These are phyloP conservation scores for Lepidurus apus DNA, from an alignment of 1,140 invertebrate species.

Conservation along the genomic window DNA sequence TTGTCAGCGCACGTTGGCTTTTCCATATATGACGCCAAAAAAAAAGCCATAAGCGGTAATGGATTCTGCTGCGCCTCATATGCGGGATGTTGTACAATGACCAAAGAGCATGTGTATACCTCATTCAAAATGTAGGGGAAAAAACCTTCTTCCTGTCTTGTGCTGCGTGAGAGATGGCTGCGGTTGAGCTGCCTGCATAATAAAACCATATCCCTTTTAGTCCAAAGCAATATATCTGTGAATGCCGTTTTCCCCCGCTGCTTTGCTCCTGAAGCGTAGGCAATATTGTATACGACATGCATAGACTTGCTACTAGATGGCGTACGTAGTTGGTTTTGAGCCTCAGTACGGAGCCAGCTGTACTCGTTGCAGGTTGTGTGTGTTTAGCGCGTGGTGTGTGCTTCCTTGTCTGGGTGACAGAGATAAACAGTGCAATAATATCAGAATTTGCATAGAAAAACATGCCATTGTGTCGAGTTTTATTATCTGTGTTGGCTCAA, in stretches of 20 bases:
- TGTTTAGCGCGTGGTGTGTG: too few relatives aligned
- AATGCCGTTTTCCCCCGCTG: not conserved
- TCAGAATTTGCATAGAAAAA: too few relatives aligned
- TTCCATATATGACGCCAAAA: constrained; percentile 3
- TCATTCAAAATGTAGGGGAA: not conserved
- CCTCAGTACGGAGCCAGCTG: too few relatives aligned
- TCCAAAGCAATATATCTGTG: not conserved
- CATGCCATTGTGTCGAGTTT: too few relatives aligned
- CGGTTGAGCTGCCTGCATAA: not conserved
- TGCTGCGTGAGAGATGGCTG: not conserved
- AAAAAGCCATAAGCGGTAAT: constrained; percentile 14
- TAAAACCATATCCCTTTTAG: not conserved
- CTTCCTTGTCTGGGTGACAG: too few relatives aligned
- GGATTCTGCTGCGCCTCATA: not conserved
- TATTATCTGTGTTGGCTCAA: too few relatives aligned
- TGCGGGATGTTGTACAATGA: not conserved
- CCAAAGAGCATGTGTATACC: not conserved
- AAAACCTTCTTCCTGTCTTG: not conserved
- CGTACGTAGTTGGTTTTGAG: too few relatives aligned
- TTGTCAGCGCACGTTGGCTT: not conserved
- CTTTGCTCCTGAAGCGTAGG: not conserved
- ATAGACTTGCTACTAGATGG: too few relatives aligned
- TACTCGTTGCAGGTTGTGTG: too few relatives aligned
- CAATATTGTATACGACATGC: not conserved
- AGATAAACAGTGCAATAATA: too few relatives aligned